phyloP scores from a whole-genome alignment of 2,797 vertebrate genomes.

The Gephyroberyx darwinii region DNA sequence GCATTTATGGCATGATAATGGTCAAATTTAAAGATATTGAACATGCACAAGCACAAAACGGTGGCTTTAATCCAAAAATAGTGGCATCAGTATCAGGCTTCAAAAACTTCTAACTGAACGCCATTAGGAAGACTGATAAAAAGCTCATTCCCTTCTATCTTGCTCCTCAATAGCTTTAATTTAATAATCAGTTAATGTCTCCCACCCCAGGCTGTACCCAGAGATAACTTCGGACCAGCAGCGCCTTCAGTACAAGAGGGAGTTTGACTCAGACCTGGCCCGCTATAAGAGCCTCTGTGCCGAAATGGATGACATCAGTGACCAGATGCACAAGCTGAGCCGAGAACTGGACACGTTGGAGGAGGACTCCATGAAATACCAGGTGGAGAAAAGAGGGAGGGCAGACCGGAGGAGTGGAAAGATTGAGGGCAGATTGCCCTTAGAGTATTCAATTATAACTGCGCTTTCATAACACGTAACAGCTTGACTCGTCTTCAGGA shows the following conservation, averaged over 20 bases:
- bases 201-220: constrained; percentile 80
- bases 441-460: neutral
- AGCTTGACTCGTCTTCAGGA: constrained; percentile 5
- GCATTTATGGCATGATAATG: too few relatives aligned
- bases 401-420: constrained; percentile 2
- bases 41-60: too few relatives aligned
- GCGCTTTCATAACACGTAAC: constrained; percentile 17
- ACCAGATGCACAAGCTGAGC: constrained; percentile 84
- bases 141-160: neutral
- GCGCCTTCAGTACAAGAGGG: constrained; percentile 82
- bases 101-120: neutral
- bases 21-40: too few relatives aligned
- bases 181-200: constrained; percentile 9
- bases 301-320: constrained; percentile 84
- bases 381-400: constrained; percentile 71
- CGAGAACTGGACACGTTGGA: constrained; percentile 81
- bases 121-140: neutral
- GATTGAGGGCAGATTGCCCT: neutral
- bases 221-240: constrained; percentile 81
- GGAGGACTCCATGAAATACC: constrained; percentile 79
- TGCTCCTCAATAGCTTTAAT: constrained; percentile 7
- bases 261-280: constrained; percentile 82
- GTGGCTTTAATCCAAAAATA: too few relatives aligned
- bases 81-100: too few relatives aligned
- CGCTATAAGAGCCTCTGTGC: constrained; percentile 85